These are phyloP conservation scores for Sinhomidia bicolor DNA, from an alignment of 2,888 invertebrate species.

Conservation along the genomic window DNA sequence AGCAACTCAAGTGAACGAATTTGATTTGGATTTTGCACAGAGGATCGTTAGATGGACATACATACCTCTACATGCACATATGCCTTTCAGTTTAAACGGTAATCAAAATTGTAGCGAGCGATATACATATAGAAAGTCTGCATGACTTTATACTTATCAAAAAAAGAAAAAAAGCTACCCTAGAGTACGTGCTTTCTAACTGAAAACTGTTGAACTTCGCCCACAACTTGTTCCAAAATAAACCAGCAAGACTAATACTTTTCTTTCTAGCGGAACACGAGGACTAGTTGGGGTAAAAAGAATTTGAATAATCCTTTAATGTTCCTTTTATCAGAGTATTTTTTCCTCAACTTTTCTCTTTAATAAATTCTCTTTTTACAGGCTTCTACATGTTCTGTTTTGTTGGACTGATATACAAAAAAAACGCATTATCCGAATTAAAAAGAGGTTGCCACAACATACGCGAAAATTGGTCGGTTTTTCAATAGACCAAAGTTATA, in stretches of 20 bases:
- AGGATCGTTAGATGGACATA: neutral
- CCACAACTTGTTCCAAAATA: neutral
- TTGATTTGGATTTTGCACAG: constrained; percentile 32
- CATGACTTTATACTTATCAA: too few species aligned
- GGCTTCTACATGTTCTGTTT: neutral
- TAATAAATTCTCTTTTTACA: neutral
- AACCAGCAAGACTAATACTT: neutral
- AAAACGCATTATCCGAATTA: neutral
- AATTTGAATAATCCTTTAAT: constrained; percentile 30
- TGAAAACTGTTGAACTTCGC: constrained; percentile 24
- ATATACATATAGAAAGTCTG: too few species aligned
- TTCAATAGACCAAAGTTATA: too few species aligned
- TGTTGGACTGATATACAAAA: neutral
- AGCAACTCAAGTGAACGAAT: constrained; percentile 18
- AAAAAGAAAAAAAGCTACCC: too few species aligned
- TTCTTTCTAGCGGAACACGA: neutral
- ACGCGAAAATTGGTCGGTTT: neutral
- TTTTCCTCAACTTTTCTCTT: neutral
- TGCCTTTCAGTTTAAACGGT: too few species aligned
- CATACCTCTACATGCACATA: too few species aligned
- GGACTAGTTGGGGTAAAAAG: neutral
- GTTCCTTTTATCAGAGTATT: neutral
- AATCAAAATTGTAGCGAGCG: too few species aligned
- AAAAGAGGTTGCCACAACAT: neutral
- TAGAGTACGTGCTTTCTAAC: neutral